A percentile compares a stretch with the other conserved stretches of the same genome.
phyloP scores from a whole-genome alignment of 2,888 invertebrate genomes.

The Dyspetes luteomarginatus region DNA sequence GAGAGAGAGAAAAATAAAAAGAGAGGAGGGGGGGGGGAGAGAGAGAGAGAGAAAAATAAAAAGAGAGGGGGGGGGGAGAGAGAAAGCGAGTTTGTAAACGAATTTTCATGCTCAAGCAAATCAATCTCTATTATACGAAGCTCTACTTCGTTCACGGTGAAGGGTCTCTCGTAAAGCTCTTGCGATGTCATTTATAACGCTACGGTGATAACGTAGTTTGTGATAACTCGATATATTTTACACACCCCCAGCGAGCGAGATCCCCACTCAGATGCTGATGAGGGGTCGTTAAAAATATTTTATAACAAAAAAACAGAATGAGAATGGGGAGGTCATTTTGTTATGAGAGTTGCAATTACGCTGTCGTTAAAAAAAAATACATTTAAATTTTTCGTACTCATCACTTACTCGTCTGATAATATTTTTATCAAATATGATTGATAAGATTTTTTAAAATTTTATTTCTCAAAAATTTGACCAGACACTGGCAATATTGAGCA shows the following conservation, averaged over 20 bases:
- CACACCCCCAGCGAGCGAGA: not conserved
- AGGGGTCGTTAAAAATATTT: not conserved
- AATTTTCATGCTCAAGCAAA: constrained; percentile 70
- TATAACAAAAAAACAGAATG: not conserved
- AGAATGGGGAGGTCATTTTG: not conserved
- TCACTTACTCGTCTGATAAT: too few relatives aligned
- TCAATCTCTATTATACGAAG: constrained; percentile 61
- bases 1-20: too few relatives aligned
- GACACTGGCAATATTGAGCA: too few relatives aligned
- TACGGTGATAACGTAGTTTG: constrained; percentile 58
- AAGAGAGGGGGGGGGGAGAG: constrained; percentile 8
- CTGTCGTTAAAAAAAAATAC: not conserved
- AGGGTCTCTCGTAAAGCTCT: constrained; percentile 30
- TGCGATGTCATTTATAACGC: constrained; percentile 46
- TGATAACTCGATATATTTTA: constrained; percentile 64
- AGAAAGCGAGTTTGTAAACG: constrained; percentile 60
- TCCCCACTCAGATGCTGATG: not conserved
- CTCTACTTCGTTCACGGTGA: constrained; percentile 59
- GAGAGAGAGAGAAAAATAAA: constrained; percentile 12
- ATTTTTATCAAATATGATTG: too few relatives aligned
- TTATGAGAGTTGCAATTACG: not conserved
- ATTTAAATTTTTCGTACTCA: not conserved
- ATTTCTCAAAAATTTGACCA: too few relatives aligned
- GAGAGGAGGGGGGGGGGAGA: not conserved
- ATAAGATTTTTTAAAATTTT: too few relatives aligned